Base-by-base conservation (phyloP, 2,888 invertebrate species). In the Onchidella celtica region DNA sequence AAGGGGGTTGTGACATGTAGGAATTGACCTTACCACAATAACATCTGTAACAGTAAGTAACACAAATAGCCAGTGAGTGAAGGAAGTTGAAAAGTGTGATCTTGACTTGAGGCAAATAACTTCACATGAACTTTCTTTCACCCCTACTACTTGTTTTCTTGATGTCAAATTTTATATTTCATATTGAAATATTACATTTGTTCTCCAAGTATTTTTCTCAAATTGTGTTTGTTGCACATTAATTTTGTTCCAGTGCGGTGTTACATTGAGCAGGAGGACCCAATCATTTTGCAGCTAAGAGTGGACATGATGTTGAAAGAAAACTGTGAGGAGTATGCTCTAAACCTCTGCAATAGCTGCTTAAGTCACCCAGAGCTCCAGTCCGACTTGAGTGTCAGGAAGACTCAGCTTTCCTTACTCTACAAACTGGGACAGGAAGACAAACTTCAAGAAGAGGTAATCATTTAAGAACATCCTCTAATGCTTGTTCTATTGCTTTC, bases 261-360 rank as follows among this genome's bases (percentile, higher is more conserved):
- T 11, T 91, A 90, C 82, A 89, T 91, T 66, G 80, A 84, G 32
- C 85, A 85, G 34, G 89, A 90, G 74, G 90, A 90, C 73, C 88
- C 90, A 0, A 87, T 89, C 68, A 89, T 91, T 21, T 83, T 91
- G 47, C 89, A 89, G 66, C 85, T 92, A 59, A 88, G 92, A 1
- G 89, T 92, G 6, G 92, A 92, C 82, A 89, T 92, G 87, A 88
- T 92, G 88, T 87, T 92, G 73, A 89, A 92, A 81, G 91, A 90
- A 70, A 92, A 92, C 82, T 92, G 92, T 84, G 92, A 92, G 82
- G 91, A 91, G 83, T 91, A 90, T 86, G 92, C 92, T 4, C 86
- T 90, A n/a, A 92, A 92, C 84, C 88, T 92, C 40, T 91, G 91
- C 79, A 86, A 86, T 73, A 92, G 92, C 89, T 90, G 90, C 69